phyloP scores from a whole-genome alignment of 2,888 invertebrate species.

The Leptopilina syphax region DNA sequence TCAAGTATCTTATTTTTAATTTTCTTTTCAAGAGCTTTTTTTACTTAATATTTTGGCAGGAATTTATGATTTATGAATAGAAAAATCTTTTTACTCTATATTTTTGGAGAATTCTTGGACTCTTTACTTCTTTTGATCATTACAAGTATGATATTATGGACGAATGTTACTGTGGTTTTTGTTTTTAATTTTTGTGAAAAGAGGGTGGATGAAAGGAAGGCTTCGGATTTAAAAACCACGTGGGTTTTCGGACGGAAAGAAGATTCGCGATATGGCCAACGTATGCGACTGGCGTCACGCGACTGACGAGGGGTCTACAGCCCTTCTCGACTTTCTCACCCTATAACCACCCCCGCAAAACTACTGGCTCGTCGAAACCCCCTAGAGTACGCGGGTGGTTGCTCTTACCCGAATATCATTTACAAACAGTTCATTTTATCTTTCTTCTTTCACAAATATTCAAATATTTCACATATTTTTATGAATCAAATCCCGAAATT shows the following conservation, averaged over 20 bases:
- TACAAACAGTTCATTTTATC: not conserved
- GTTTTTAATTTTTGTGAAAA: no score
- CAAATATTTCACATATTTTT: no score
- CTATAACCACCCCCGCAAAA: conserved; percentile 37
- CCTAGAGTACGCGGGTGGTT: conserved; percentile 16
- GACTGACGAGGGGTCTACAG: conserved; percentile 66
- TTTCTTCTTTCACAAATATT: no score
- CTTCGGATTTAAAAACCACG: conserved; percentile 45
- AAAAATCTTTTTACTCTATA: no score
- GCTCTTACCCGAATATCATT: not conserved
- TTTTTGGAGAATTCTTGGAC: no score
- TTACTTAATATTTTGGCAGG: not conserved
- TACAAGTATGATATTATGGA: not conserved
- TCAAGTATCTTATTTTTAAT: not conserved
- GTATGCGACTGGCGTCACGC: conserved; percentile 65
- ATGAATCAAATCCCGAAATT: no score
- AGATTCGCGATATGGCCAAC: conserved; percentile 56
- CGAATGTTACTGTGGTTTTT: not conserved
- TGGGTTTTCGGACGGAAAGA: conserved; percentile 51
- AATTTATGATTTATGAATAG: not conserved
- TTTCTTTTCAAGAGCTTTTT: not conserved
- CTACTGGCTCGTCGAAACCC: conserved; percentile 15
- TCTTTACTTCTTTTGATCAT: no score
- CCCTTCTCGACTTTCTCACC: conserved; percentile 62
- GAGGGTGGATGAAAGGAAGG: conserved; percentile 3